These are phyloP conservation scores for Mallotus villosus DNA, from an alignment of 2,797 vertebrate species.

Conservation along the genomic window DNA sequence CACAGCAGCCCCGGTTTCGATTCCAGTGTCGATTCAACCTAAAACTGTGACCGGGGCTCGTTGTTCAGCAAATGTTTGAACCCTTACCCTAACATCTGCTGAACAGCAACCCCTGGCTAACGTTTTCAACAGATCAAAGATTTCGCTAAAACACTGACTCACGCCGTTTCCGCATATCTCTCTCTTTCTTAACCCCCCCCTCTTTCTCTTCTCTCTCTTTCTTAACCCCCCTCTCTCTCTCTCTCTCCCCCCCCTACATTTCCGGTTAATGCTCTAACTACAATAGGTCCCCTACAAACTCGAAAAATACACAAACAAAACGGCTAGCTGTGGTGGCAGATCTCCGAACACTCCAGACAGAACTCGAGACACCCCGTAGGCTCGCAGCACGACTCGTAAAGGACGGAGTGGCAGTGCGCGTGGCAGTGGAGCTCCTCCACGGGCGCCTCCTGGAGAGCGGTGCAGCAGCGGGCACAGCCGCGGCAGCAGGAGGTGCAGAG, in stretches of 20 bases:
- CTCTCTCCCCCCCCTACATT: neutral
- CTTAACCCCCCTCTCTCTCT: too few relatives aligned
- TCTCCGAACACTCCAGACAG: conserved; percentile 69
- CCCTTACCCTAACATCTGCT: too few relatives aligned
- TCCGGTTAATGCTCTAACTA: too few relatives aligned
- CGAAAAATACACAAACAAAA: neutral
- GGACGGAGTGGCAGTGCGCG: conserved; percentile 73
- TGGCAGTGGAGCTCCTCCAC: conserved; percentile 69
- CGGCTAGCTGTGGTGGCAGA: conserved; percentile 66
- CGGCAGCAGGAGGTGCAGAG: conserved; percentile 68
- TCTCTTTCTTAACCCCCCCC: neutral
- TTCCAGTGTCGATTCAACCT: too few relatives aligned
- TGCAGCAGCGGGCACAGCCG: conserved; percentile 63
- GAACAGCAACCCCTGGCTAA: too few relatives aligned
- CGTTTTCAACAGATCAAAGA: too few relatives aligned
- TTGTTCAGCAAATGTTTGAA: too few relatives aligned
- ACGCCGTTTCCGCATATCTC: too few relatives aligned
- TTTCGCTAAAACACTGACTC: too few relatives aligned
- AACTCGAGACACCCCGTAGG: conserved; percentile 71
- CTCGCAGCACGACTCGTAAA: conserved; percentile 75
- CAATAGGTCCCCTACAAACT: too few relatives aligned
- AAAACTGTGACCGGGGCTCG: too few relatives aligned
- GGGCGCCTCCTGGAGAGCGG: conserved; percentile 51
- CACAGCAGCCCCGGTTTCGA: too few relatives aligned
- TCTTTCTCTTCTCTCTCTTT: neutral